Percentiles rank a stretch among this genome's conserved stretches.
phyloP scores from a whole-genome alignment of 2,797 vertebrate species.

The Lophotriccus pileatus region DNA sequence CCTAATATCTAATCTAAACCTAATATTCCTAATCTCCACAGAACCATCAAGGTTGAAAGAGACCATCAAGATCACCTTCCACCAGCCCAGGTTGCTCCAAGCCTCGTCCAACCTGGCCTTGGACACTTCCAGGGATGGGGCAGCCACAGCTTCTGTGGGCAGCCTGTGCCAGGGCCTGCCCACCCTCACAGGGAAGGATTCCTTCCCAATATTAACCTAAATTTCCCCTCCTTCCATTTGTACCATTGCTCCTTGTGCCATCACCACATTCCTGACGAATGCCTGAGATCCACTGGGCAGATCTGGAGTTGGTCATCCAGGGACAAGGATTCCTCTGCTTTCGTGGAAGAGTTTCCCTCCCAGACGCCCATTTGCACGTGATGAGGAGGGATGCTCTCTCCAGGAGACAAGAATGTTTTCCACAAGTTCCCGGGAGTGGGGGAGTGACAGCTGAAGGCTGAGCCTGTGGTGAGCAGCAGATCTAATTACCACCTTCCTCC shows the following conservation, averaged over 20 bases:
- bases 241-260: not conserved
- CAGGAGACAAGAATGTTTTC: not conserved
- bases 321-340: not conserved
- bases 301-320: not conserved
- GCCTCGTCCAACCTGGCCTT: rapidly evolving
- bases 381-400: not conserved
- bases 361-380: not conserved
- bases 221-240: not conserved
- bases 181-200: not conserved
- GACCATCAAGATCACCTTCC: not conserved
- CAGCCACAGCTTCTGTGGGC: not conserved
- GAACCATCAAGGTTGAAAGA: not conserved
- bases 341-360: not conserved
- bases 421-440: not conserved
- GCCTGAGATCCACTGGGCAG: not conserved
- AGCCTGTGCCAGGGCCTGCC: not conserved
- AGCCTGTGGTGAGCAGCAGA: not conserved
- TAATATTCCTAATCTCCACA: not conserved
- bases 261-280: not conserved
- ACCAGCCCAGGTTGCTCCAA: not conserved
- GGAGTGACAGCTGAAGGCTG: not conserved
- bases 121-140: not conserved
- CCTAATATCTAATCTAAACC: not conserved
- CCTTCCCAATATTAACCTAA: not conserved
- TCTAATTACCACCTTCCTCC: not conserved